Evolutionary conservation across 2,797 vertebrate genomes (phyloP), one percentile per base, ranked within the genome.

Genomic region (Anguilla obscura): DNA sequence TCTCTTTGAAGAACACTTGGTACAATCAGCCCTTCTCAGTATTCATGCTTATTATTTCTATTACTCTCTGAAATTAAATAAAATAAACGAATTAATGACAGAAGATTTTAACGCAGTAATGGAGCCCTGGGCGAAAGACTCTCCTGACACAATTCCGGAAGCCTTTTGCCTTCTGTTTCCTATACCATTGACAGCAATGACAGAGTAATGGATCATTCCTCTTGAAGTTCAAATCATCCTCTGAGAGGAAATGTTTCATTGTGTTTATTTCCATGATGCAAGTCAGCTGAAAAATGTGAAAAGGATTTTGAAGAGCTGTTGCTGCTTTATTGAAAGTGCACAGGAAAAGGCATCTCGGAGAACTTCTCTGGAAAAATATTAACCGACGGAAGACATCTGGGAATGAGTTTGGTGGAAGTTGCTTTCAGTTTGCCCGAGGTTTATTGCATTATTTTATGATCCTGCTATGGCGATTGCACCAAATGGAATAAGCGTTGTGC

Each of bases 21-120:
- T 52, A 52, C 60, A 52, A 83, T 33, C 63, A 88, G 85, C 60
- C 48, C 76, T 86, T 45, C 69, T 86, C 63, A 87, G 89, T 48
- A 48, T 27, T 58, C 48, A 76, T 80, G 69, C 30, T 83, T 87
- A 69, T 74, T 83, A 85, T 88, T 90, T 91, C 90, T 91, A 90
- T 89, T 86, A 88, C 89, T 86, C 85, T 88, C 82, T 71, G 16
- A 30, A 52, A 74, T n/a, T 2, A 69, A 69, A 86, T 21, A 8
- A 21, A 14, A 8, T 45, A 27, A 66, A 40, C 71, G 10, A 88
- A 60, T 33, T 27, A 88, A 84, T 71, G 63, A 85, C 71, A n/a
- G 33, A 60, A 54, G 82, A 85, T 84, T 69, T 30, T 56, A 63
- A 27, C 52, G 80, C 71, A 69, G 66, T 24, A 85, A 60, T 33